Percentiles rank a stretch among this genome's conserved stretches.
Conservation (phyloP, 1,140 invertebrate genomes). For the Leptinotarsa lineolata region DNA sequence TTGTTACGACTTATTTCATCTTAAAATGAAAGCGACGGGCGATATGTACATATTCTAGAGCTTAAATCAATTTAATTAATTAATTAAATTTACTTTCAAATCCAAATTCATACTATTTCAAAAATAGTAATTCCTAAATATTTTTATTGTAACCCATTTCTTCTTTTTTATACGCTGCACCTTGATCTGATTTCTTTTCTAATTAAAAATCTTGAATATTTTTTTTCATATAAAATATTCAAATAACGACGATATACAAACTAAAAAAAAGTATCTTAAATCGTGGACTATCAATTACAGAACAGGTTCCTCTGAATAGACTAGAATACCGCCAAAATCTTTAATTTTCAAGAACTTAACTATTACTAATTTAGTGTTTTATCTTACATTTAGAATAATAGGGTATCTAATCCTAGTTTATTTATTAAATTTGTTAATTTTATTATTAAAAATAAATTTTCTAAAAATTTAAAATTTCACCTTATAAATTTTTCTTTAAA, state of each 20-base stretch:
- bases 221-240: slow-evolving; percentile 60
- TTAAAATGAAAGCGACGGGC: slow-evolving; percentile 67
- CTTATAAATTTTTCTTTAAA: slow-evolving; percentile 52
- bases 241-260: slow-evolving; percentile 63
- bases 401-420: slow-evolving; percentile 71
- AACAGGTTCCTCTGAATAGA: slow-evolving; percentile 64
- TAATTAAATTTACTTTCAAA: slow-evolving; percentile 58
- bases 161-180: slow-evolving; percentile 61
- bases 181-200: slow-evolving; percentile 63
- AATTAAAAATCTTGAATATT: slow-evolving; percentile 58
- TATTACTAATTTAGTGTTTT: slow-evolving; percentile 58
- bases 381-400: slow-evolving; percentile 60
- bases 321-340: slow-evolving; percentile 64
- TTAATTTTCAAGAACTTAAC: slow-evolving; percentile 61
- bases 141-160: slow-evolving; percentile 61
- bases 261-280: slow-evolving; percentile 59
- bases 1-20: slow-evolving; percentile 73
- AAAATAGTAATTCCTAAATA: slow-evolving; percentile 53
- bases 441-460: slow-evolving; percentile 49
- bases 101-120: slow-evolving; percentile 57
- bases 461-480: slow-evolving; percentile 53
- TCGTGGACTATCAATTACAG: slow-evolving; percentile 63
- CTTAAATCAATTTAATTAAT: slow-evolving; percentile 56
- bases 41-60: slow-evolving; percentile 67
- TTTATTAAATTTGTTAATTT: slow-evolving; percentile 51